Percentiles rank a stretch among this genome's conserved stretches.
Evolutionary conservation across 2,797 vertebrate species (phyloP).

Genomic region (Cyprinodon diabolis): DNA sequence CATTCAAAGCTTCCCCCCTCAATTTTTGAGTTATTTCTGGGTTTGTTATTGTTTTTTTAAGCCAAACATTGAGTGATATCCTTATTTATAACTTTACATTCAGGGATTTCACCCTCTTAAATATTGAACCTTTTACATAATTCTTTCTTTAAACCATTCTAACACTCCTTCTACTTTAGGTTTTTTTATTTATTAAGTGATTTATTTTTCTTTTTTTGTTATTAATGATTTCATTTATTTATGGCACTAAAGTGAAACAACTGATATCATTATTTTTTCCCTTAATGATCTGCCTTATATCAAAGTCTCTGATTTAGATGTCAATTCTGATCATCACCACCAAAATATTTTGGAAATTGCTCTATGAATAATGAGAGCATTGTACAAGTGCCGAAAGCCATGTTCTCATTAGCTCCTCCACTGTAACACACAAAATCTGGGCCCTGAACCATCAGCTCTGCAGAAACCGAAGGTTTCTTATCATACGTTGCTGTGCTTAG

Average conservation of each 20-base stretch:
- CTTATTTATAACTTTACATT: too few species aligned
- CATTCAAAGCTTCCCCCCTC: background rate
- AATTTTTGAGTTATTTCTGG: background rate
- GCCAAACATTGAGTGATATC: background rate
- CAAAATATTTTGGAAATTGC: constrained; percentile 38
- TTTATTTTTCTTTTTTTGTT: too few species aligned
- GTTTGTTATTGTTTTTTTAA: too few species aligned
- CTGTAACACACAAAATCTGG: constrained; percentile 18
- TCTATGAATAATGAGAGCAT: constrained; percentile 59
- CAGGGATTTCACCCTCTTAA: background rate
- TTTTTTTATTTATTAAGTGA: background rate
- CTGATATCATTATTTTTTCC: background rate
- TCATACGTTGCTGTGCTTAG: constrained; percentile 34
- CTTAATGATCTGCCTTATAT: background rate
- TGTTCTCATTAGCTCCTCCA: constrained; percentile 43
- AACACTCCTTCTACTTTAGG: too few species aligned
- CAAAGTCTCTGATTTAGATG: constrained; percentile 8
- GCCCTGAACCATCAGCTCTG: constrained; percentile 33
- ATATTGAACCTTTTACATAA: too few species aligned
- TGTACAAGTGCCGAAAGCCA: constrained; percentile 35
- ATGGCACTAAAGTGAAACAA: background rate
- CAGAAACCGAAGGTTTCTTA: constrained; percentile 31
- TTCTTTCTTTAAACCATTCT: too few species aligned
- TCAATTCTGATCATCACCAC: constrained; percentile 22
- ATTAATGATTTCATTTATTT: background rate